A percentile compares a stretch with the other conserved stretches of the same genome.
Conservation (phyloP, 2,888 invertebrate genomes). For the Phlogophora meticulosa region DNA sequence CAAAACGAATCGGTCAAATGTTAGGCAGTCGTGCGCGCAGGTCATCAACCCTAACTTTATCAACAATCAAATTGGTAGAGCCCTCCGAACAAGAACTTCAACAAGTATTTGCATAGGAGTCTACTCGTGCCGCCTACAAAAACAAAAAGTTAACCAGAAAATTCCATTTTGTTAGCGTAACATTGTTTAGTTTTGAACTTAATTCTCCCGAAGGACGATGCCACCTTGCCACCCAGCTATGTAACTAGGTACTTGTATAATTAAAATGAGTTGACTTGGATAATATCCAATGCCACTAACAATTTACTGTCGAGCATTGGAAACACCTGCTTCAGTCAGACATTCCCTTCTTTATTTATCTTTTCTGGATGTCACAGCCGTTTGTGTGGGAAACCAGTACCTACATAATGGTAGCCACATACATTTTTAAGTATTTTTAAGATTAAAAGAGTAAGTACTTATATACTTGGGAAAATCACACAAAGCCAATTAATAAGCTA, state of each 20-base stretch:
- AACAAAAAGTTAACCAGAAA: slow-evolving; percentile 68
- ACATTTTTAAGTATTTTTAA: slow-evolving; percentile 19
- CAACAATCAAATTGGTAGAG: slow-evolving; percentile 84
- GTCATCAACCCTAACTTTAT: slow-evolving; percentile 86
- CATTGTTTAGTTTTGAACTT: slow-evolving; percentile 66
- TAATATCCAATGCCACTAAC: slow-evolving; percentile 75
- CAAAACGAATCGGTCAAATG: slow-evolving; percentile 82
- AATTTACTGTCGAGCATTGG: slow-evolving; percentile 76
- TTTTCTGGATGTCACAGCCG: slow-evolving; percentile 67
- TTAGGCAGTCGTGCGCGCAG: slow-evolving; percentile 85
- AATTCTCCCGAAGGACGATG: slow-evolving; percentile 67
- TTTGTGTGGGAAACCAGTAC: slow-evolving; percentile 37
- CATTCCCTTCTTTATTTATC: slow-evolving; percentile 74
- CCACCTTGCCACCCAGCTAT: slow-evolving; percentile 60
- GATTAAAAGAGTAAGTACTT: slow-evolving; percentile 1
- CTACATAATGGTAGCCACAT: slow-evolving; percentile 44
- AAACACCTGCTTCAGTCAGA: slow-evolving; percentile 77
- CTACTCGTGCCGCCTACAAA: slow-evolving; percentile 66
- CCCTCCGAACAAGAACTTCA: slow-evolving; percentile 71
- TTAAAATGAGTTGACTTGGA: slow-evolving; percentile 69
- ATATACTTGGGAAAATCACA: background rate
- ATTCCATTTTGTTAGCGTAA: slow-evolving; percentile 65
- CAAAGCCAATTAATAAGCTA: background rate
- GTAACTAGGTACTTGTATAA: slow-evolving; percentile 43
- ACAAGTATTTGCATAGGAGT: slow-evolving; percentile 79